phyloP scores from a whole-genome alignment of 2,888 invertebrate genomes.

The Hypena proboscidalis region DNA sequence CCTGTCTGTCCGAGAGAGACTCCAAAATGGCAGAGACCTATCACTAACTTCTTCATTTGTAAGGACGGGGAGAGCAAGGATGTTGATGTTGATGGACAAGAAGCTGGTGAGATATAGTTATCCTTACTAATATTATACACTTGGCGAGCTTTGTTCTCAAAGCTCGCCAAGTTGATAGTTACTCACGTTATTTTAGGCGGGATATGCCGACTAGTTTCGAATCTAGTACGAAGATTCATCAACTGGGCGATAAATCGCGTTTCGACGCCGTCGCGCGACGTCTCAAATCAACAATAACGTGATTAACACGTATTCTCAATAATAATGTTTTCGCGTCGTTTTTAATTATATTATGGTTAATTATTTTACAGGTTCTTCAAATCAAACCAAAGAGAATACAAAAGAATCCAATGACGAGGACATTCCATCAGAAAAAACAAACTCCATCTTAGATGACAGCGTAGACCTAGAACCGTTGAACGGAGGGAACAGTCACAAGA shows the following conservation, averaged over 20 bases:
- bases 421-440: conserved; percentile 42
- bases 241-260: no score
- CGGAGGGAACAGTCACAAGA: conserved; percentile 71
- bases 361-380: conserved; percentile 45
- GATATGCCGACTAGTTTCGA: no score
- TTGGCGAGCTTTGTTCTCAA: background rate
- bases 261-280: no score
- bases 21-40: conserved; percentile 84
- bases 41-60: conserved; percentile 78
- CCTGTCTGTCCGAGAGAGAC: conserved; percentile 82
- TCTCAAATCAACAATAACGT: background rate
- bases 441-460: conserved; percentile 62
- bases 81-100: conserved; percentile 32
- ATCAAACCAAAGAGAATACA: conserved; percentile 53
- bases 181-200: background rate
- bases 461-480: conserved; percentile 60
- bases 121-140: background rate
- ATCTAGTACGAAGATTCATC: no score
- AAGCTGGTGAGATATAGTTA: conserved; percentile 22
- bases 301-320: background rate
- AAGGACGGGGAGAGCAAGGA: conserved; percentile 41
- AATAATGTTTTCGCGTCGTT: background rate
- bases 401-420: conserved; percentile 61
- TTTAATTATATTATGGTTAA: background rate
- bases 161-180: background rate